Evolutionary conservation across 2,797 vertebrate species (phyloP), one percentile per base, ranked within the genome.

Genomic region (Austrolebias charrua): DNA sequence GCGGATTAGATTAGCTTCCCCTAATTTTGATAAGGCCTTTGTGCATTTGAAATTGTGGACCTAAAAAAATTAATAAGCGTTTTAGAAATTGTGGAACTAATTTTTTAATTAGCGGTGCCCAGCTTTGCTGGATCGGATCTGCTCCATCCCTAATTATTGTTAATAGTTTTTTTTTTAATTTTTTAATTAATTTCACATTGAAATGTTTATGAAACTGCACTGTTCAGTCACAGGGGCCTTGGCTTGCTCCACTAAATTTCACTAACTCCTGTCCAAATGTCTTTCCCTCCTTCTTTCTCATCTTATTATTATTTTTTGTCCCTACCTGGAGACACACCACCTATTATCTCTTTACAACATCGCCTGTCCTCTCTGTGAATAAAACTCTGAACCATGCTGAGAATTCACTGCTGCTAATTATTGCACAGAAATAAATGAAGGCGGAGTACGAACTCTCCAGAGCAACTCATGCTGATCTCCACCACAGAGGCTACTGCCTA

Each of bases 341-440:
- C 31, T 16, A 63, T 57, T 73, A 77, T 52, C 31, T 40, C 61
- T 69, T 76, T 66, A 44, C 56, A 81, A 64, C 59, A 78, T 76
- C 71, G 75, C 76, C 69, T 61, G 52, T 67, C 52, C 42, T 66
- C 55, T 18, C 66, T 55, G 60, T 67, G 67, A 80, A 63, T 73
- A 66, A 67, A 82, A 75, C 42, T 62, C 51, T 35, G 44, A 75
- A 49, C 53, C 63, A 80, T 58, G 64, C 55, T 78, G 72, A 84
- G 76, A 80, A 70, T 86, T 63, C 69, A 51, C 61, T 74, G 68
- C 54, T 79, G 71, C 78, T 87, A 85, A 89, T 88, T 75, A 83
- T 78, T 73, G 60, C 48, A 6, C 49, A n/a, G 55, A 78, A 72
- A 83, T 81, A 83, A 85, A 86, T 79, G 60, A 78, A 79, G 76